Evolutionary conservation across 2,888 invertebrate species (phyloP), one percentile per base, ranked within the genome.

Genomic region (Therioaphis trifolii): DNA sequence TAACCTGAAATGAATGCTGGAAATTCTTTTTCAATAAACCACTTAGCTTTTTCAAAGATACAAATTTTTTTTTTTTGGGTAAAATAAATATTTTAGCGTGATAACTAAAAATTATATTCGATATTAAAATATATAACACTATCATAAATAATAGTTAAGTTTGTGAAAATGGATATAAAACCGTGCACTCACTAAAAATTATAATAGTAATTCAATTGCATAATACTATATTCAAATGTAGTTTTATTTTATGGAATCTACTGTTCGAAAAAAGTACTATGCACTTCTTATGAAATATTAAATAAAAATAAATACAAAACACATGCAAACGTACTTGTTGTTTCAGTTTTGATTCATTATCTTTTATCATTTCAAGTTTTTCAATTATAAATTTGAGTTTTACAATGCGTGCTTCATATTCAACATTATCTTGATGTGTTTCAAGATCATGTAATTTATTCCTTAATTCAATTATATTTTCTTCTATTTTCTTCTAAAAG

Each of bases 261-360:
- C 66, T 49, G 0, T 61, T 7, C 12, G 27, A 40, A 40, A 61
- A 43, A 27, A 46, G 5, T 29, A 27, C 14, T 29, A n/a, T n/a
- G n/a, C n/a, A 77, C 49, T 40, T 0, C 40, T 40, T 40, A 18
- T 58, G 15, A 75, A 75, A 24, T n/a, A 18, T 15, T 27, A 5
- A 29, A n/a, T n/a, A n/a, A n/a, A n/a, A n/a, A n/a, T n/a, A 18
- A 61, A 61, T 61, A 7, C 4, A 49, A 74, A 74, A 43, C 18
- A n/a, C 74, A 61, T 72, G 52, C 72, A 35, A 52, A 74, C 72
- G 63, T 74, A 82, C 82, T 72, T 35, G 29, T 46, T 52, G 21
- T 24, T 35, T 40, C 15, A 52, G 0, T 55, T 24, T 52, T 40
- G 29, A 9, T 7, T 5, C 35, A 15, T 61, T n/a, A 24, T 74